Conservation (phyloP, 1,140 invertebrate genomes). For the Paramacrobiotus metropolitanus region DNA sequence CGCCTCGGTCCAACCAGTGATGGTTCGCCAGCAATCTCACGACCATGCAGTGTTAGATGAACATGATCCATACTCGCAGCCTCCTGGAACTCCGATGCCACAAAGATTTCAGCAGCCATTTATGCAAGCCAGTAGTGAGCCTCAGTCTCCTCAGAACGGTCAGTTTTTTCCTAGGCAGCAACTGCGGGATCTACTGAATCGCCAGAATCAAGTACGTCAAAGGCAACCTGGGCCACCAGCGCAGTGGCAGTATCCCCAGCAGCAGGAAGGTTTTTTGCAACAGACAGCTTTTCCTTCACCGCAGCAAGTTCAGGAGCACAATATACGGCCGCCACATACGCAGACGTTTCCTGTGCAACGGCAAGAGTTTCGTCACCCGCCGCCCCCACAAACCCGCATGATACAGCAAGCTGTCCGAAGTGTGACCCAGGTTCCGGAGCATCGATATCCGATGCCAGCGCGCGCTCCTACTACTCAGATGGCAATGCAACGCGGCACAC, state of each 20-base stretch:
- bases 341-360: neutral
- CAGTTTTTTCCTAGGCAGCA: constrained; percentile 33
- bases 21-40: neutral
- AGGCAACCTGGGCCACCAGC: constrained; percentile 14
- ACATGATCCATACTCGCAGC: constrained; percentile 14
- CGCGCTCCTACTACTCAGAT: too few species aligned
- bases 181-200: constrained; percentile 52
- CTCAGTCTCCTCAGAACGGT: constrained; percentile 7
- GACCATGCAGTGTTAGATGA: constrained; percentile 7
- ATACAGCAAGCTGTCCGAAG: constrained; percentile 10
- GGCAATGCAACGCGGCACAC: too few species aligned
- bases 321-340: neutral
- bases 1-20: neutral
- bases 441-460: too few species aligned
- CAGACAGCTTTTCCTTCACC: neutral
- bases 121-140: neutral
- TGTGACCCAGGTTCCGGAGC: too few species aligned
- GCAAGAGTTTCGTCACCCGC: constrained; percentile 7
- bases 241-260: constrained; percentile 10
- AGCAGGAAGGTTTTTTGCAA: neutral
- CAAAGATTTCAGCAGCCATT: neutral
- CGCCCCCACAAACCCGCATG: constrained; percentile 8
- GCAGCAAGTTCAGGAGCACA: constrained; percentile 6
- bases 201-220: constrained; percentile 33
- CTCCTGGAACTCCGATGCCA: constrained; percentile 13